These are phyloP conservation scores for Eumaeus atala DNA, from an alignment of 1,140 invertebrate species.

Conservation along the genomic window DNA sequence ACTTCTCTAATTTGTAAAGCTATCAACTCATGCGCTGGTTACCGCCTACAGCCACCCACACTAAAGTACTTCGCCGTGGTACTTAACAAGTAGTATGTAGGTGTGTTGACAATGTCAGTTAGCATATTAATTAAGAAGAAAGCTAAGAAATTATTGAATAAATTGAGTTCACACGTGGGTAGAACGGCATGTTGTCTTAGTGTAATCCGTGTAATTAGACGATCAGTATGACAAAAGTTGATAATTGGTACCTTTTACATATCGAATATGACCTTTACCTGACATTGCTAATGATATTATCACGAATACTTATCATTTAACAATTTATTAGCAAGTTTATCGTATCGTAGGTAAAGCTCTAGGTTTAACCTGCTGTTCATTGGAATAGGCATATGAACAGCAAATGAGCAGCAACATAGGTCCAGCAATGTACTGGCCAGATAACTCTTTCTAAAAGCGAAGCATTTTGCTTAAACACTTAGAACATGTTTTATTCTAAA, in stretches of 20 bases:
- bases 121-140: constrained; percentile 70
- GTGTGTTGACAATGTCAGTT: constrained; percentile 61
- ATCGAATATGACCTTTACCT: neutral
- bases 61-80: constrained; percentile 31
- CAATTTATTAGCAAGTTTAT: too few species aligned
- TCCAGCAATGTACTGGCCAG: too few species aligned
- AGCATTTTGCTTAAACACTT: too few species aligned
- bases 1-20: constrained; percentile 3
- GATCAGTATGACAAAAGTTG: constrained; percentile 6
- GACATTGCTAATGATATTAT: constrained; percentile 2
- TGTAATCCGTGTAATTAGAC: constrained; percentile 5
- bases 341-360: too few species aligned
- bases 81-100: constrained; percentile 39
- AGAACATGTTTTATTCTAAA: too few species aligned
- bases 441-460: too few species aligned
- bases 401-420: too few species aligned
- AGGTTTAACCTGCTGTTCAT: too few species aligned
- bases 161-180: constrained; percentile 16
- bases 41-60: constrained; percentile 45
- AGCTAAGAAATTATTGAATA: constrained; percentile 54
- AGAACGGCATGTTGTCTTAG: constrained; percentile 20
- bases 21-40: constrained; percentile 10
- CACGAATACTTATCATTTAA: neutral
- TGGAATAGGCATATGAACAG: too few species aligned
- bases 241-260: neutral